Evolutionary conservation across 92 coral and sea anemone genomes (phyloP).

Genomic region (Epizoanthus scotinus): DNA sequence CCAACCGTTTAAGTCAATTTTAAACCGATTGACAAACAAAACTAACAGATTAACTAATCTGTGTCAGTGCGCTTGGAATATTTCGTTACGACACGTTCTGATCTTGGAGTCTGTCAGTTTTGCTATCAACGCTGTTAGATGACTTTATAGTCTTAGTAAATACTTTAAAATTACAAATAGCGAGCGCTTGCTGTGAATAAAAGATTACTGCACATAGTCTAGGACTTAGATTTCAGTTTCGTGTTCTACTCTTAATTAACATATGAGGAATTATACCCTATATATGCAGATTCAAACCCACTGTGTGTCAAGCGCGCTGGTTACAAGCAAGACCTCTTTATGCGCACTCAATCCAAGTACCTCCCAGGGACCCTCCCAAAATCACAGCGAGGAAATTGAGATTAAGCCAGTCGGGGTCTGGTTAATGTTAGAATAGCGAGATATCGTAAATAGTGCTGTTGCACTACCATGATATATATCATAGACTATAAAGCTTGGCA

Average conservation of each 20-base stretch:
- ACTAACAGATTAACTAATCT: not conserved
- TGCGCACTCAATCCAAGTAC: not conserved
- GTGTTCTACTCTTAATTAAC: conserved; percentile 28
- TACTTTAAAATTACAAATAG: not conserved
- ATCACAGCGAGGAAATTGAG: not conserved
- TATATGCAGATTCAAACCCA: not conserved
- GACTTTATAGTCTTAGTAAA: conserved; percentile 24
- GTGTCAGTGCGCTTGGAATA: not conserved
- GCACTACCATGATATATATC: not conserved
- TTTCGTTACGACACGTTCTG: not conserved
- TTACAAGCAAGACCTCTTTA: not conserved
- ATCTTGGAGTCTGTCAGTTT: conserved; percentile 1
- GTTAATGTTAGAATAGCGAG: conserved; percentile 19
- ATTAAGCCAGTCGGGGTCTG: conserved; percentile 14
- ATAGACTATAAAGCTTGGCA: no score
- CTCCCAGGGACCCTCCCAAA: no score
- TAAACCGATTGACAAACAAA: not conserved
- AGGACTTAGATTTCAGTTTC: not conserved
- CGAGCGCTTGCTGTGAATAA: conserved; percentile 29
- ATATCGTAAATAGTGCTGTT: not conserved
- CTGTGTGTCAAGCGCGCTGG: not conserved
- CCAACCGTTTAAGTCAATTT: conserved; percentile 13
- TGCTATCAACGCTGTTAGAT: conserved; percentile 33
- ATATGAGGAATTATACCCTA: not conserved
- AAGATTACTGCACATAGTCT: conserved; percentile 8